Percentiles rank a stretch among this genome's conserved stretches.
Conservation (phyloP, 2,113 vertebrate species). For the Climacteris rufus region DNA sequence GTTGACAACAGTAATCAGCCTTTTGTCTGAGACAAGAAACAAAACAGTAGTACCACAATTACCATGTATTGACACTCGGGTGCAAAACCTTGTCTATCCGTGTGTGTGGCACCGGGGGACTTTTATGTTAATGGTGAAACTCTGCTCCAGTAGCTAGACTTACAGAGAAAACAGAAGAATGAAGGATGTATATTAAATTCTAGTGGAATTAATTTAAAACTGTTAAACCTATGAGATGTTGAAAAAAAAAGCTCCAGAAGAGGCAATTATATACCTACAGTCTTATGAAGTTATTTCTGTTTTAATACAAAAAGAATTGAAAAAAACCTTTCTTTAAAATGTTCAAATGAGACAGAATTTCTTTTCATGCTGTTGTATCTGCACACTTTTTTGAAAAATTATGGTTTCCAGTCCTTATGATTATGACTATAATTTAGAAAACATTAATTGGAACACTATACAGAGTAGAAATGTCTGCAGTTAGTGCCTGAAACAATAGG, state of each 20-base stretch:
- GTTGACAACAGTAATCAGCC: not conserved
- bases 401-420: not conserved
- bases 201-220: not conserved
- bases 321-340: not conserved
- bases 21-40: not conserved
- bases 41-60: not conserved
- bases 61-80: not conserved
- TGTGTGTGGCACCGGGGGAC: not conserved
- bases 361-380: not conserved
- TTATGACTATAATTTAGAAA: slow-evolving; percentile 29
- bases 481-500: not conserved
- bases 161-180: not conserved
- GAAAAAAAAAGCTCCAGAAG: not conserved
- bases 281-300: not conserved
- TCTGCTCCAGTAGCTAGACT: not conserved
- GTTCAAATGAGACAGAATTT: not conserved
- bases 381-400: not conserved
- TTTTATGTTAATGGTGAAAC: not conserved
- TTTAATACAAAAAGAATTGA: not conserved
- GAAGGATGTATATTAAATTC: not conserved
- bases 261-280: not conserved
- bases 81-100: not conserved
- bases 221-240: not conserved
- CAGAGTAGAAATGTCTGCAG: not conserved
- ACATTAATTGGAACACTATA: slow-evolving; percentile 1